Evolutionary conservation across 2,888 invertebrate species (phyloP).

Genomic region (Norana najaformis): DNA sequence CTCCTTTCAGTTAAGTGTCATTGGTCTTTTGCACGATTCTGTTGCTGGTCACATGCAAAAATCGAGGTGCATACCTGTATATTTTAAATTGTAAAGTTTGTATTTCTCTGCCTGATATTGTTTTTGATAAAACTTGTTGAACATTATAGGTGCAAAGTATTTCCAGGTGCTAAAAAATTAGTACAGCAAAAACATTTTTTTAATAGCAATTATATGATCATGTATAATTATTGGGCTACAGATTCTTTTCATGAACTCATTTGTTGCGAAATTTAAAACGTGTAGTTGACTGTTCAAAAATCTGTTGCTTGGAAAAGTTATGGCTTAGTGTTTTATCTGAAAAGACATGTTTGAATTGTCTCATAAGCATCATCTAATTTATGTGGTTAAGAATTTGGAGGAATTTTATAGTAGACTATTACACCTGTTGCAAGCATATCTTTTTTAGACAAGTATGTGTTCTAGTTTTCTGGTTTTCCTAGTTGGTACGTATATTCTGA

Average conservation of each 20-base stretch:
- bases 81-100: not conserved
- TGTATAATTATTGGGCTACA: not conserved
- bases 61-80: no score
- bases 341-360: not conserved
- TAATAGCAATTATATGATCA: not conserved
- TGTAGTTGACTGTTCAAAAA: no score
- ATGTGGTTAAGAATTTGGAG: not conserved
- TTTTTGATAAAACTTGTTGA: not conserved
- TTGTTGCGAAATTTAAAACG: not conserved
- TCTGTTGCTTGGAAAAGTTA: not conserved
- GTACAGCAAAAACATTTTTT: not conserved
- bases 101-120: not conserved
- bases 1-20: no score
- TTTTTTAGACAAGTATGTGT: not conserved
- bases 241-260: not conserved
- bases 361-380: not conserved
- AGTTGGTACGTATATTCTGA: not conserved
- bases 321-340: not conserved
- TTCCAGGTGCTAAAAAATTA: not conserved
- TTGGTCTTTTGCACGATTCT: no score
- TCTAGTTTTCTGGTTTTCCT: no score
- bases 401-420: not conserved
- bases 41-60: no score
- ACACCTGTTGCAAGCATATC: not conserved
- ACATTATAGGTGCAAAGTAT: not conserved